phyloP scores from a whole-genome alignment of 2,113 vertebrate species.

The Hippolais icterina region DNA sequence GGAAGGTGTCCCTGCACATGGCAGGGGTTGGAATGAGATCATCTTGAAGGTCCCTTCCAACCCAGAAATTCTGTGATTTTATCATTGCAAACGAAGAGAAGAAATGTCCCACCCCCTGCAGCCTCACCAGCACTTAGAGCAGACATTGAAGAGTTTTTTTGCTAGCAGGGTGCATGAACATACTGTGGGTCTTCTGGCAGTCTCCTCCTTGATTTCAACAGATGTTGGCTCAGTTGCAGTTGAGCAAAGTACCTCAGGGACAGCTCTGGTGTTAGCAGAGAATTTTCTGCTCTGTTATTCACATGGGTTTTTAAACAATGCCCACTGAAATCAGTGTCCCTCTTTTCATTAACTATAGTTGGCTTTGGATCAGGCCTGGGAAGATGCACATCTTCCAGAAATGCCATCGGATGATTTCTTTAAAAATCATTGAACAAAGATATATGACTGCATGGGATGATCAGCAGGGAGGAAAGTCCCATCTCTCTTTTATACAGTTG shows the following conservation, averaged over 20 bases:
- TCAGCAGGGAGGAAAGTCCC: background rate
- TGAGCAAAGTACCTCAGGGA: background rate
- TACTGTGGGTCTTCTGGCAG: background rate
- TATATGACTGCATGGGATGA: background rate
- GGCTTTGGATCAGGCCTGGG: constrained; percentile 2
- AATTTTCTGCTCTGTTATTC: constrained; percentile 25
- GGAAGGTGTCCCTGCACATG: background rate
- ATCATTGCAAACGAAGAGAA: background rate
- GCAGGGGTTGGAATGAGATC: background rate
- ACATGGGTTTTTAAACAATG: background rate
- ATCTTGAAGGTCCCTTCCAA: background rate
- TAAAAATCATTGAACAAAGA: background rate
- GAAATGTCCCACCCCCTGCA: background rate
- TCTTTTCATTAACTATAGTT: constrained; percentile 23
- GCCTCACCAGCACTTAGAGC: background rate
- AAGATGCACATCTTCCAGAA: constrained; percentile 19
- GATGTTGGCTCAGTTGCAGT: background rate
- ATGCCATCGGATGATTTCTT: background rate
- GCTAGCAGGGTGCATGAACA: background rate
- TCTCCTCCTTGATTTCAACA: background rate
- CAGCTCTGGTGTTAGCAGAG: background rate
- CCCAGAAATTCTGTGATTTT: background rate
- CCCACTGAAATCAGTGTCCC: background rate
- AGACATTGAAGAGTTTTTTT: background rate
- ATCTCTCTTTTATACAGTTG: constrained; percentile 27